Evolutionary conservation across 2,113 vertebrate species (phyloP).

Genomic region (Leptodactylus fuscus): DNA sequence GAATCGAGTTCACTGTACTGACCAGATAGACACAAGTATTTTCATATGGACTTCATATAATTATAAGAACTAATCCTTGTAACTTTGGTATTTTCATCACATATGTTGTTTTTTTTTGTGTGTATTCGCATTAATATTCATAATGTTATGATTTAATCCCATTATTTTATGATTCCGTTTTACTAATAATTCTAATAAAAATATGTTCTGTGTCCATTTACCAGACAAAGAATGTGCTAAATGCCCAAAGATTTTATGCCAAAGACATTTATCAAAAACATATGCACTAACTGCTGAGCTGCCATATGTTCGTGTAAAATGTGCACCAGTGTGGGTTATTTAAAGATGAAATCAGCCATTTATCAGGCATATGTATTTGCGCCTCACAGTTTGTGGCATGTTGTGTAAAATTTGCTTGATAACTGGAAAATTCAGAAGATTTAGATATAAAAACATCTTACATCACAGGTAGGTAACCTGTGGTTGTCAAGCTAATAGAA

Average conservation of each 20-base stretch:
- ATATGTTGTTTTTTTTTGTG: not conserved
- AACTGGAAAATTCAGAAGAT: not conserved
- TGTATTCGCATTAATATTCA: not conserved
- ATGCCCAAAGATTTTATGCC: conserved; percentile 10
- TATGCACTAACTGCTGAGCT: conserved; percentile 37
- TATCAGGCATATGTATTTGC: conserved; percentile 44
- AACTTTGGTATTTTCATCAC: not conserved
- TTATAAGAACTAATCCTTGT: too few relatives aligned
- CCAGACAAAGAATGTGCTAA: not conserved
- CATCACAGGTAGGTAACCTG: too few relatives aligned
- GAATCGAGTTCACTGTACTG: too few relatives aligned
- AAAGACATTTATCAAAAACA: conserved; percentile 16
- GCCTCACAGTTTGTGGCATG: conserved; percentile 28
- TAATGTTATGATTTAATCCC: not conserved
- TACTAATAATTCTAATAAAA: too few relatives aligned
- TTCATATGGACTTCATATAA: too few relatives aligned
- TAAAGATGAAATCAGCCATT: conserved; percentile 34
- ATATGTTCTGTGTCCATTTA: not conserved
- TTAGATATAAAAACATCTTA: not conserved
- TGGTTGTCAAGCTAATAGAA: not conserved
- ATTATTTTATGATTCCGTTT: too few relatives aligned
- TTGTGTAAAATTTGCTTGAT: not conserved
- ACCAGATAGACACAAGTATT: too few relatives aligned
- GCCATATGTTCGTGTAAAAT: conserved; percentile 42
- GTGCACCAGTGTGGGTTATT: conserved; percentile 4